These are phyloP conservation scores for Crepidodera aurea DNA, from an alignment of 2,888 invertebrate species.

Conservation along the genomic window DNA sequence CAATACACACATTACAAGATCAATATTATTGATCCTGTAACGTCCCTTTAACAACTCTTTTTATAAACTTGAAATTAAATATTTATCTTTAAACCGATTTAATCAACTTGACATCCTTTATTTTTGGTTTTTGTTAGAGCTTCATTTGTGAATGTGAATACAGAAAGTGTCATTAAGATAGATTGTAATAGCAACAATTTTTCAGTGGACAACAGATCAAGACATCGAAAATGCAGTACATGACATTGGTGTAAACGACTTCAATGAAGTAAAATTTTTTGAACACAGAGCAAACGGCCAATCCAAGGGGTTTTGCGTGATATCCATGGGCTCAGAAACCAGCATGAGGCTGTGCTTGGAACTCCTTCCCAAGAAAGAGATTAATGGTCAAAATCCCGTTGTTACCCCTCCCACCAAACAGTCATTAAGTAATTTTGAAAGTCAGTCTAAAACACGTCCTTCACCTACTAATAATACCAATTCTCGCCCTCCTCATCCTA, in stretches of 20 bases:
- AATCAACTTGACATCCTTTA: too few relatives aligned
- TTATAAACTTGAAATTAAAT: too few relatives aligned
- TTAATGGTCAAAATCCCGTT: conserved; percentile 94
- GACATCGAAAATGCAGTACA: conserved; percentile 92
- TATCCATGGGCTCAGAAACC: conserved; percentile 91
- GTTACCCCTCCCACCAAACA: conserved; percentile 96
- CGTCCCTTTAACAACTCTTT: too few relatives aligned
- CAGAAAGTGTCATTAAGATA: too few relatives aligned
- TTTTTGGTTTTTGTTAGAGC: too few relatives aligned
- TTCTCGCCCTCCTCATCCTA: conserved; percentile 69
- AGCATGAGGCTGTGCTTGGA: conserved; percentile 92
- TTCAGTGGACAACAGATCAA: conserved; percentile 97
- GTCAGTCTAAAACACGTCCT: conserved; percentile 89
- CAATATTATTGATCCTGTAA: too few relatives aligned
- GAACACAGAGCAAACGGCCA: conserved; percentile 99
- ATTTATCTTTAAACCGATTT: too few relatives aligned
- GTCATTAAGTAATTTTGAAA: conserved; percentile 85
- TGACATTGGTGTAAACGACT: conserved; percentile 88
- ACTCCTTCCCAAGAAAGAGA: conserved; percentile 90
- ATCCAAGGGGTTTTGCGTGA: conserved; percentile 97
- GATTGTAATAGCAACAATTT: conserved; percentile 40
- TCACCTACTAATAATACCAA: conserved; percentile 75
- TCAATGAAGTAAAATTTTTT: conserved; percentile 98
- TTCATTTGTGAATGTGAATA: too few relatives aligned
- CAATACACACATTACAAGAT: too few relatives aligned